Conservation (phyloP, 1,140 invertebrate genomes). For the Teleopsis dalmanni region DNA sequence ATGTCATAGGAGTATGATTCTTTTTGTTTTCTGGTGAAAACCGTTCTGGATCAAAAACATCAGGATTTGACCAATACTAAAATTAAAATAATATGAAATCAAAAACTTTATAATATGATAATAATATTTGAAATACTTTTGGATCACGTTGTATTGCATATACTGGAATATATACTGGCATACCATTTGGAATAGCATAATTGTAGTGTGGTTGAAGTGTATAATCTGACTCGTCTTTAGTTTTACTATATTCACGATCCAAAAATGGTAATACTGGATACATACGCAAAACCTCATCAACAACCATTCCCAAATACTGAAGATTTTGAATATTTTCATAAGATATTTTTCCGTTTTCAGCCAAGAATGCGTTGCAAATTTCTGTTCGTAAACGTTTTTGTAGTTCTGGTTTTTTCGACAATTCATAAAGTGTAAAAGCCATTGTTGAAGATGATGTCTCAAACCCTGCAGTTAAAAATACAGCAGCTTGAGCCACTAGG, state of each 20-base stretch:
- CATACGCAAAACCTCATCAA: slow-evolving; percentile 45
- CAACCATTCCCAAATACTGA: slow-evolving; percentile 55
- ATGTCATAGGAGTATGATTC: slow-evolving; percentile 48
- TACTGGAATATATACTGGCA: slow-evolving; percentile 29
- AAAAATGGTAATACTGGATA: slow-evolving; percentile 39
- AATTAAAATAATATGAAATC: slow-evolving; percentile 37
- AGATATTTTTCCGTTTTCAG: slow-evolving; percentile 48
- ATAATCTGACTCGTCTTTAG: slow-evolving; percentile 12
- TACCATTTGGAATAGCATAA: slow-evolving; percentile 24
- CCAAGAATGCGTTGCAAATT: slow-evolving; percentile 49
- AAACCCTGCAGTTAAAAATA: slow-evolving; percentile 67
- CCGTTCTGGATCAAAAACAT: slow-evolving; percentile 58
- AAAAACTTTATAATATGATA: slow-evolving; percentile 18
- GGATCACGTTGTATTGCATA: slow-evolving; percentile 34
- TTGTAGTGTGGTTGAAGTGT: slow-evolving; percentile 30
- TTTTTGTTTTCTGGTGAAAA: slow-evolving; percentile 49
- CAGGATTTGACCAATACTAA: slow-evolving; percentile 58
- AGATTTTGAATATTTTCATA: slow-evolving; percentile 57
- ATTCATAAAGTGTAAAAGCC: slow-evolving; percentile 56
- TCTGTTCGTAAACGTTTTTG: slow-evolving; percentile 59
- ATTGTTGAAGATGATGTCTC: slow-evolving; percentile 70
- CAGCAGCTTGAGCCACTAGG: slow-evolving; percentile 58
- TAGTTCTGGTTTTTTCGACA: slow-evolving; percentile 59
- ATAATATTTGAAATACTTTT: slow-evolving; percentile 18
- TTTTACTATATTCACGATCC: slow-evolving; percentile 24